Evolutionary conservation across 2,888 invertebrate genomes (phyloP).

Genomic region (Caenorhabditis doughertyi): DNA sequence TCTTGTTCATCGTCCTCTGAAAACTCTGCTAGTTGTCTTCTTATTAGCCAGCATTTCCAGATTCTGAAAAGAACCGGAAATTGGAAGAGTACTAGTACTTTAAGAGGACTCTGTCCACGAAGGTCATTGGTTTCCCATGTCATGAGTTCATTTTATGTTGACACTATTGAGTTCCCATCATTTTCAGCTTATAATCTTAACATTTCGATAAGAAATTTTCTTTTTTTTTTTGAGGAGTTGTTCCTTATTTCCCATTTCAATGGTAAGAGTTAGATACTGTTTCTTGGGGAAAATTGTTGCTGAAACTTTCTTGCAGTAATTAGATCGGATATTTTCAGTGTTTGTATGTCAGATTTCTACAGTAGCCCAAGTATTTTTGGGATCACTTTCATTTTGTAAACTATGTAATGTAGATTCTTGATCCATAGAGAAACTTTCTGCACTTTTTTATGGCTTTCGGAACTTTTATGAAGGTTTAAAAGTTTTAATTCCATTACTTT

Average conservation of each 20-base stretch:
- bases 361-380: too few relatives aligned
- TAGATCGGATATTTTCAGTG: too few relatives aligned
- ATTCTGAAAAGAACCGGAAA: not conserved
- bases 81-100: not conserved
- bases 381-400: too few relatives aligned
- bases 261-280: too few relatives aligned
- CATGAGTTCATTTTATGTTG: not conserved
- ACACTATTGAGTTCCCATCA: not conserved
- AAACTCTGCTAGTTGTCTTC: not conserved
- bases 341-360: too few relatives aligned
- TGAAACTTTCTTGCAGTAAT: too few relatives aligned
- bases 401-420: too few relatives aligned
- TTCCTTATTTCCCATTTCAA: too few relatives aligned
- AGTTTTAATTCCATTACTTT: not conserved
- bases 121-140: not conserved
- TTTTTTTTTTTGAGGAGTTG: not conserved
- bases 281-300: too few relatives aligned
- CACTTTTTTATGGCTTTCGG: not conserved
- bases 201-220: not conserved
- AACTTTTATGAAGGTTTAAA: not conserved
- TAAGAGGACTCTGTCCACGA: not conserved
- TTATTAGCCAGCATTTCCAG: slow-evolving; percentile 5
- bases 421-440: too few relatives aligned
- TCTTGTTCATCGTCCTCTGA: slow-evolving; percentile 15
- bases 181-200: not conserved